Conservation (phyloP, 2,888 invertebrate genomes). For the Vesta saturnalis region DNA sequence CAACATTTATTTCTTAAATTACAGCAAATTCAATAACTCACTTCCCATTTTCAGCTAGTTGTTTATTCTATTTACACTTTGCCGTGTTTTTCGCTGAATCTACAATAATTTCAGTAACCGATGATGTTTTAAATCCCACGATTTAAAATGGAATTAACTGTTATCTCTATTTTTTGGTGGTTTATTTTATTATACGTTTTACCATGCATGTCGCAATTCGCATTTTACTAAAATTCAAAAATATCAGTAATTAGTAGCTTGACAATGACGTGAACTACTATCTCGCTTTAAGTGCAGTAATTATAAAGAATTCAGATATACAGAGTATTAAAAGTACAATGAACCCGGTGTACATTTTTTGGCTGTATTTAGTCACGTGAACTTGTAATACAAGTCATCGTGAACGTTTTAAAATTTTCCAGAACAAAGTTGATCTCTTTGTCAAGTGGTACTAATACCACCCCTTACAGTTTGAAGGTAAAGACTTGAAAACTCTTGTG, state of each 20-base stretch:
- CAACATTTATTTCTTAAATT: no score
- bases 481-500: not conserved
- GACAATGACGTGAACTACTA: not conserved
- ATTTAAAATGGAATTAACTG: not conserved
- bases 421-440: not conserved
- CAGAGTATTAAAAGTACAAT: slow-evolving; percentile 1
- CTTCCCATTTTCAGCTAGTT: no score
- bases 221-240: no score
- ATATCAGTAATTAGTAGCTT: no score
- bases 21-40: no score
- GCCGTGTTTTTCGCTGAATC: no score
- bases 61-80: no score
- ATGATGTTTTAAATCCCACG: not conserved
- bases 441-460: not conserved
- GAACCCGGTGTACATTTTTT: slow-evolving; percentile 1
- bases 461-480: not conserved
- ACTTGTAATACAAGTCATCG: not conserved
- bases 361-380: slow-evolving; percentile 3
- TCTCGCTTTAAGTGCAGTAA: not conserved
- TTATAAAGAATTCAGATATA: slow-evolving; percentile 10
- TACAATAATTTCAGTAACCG: no score
- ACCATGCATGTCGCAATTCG: no score
- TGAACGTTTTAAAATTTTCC: not conserved
- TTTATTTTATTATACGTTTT: no score
- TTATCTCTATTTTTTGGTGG: no score